Conservation (phyloP, 2,797 vertebrate species). For the Phyllotis vaccarum region DNA sequence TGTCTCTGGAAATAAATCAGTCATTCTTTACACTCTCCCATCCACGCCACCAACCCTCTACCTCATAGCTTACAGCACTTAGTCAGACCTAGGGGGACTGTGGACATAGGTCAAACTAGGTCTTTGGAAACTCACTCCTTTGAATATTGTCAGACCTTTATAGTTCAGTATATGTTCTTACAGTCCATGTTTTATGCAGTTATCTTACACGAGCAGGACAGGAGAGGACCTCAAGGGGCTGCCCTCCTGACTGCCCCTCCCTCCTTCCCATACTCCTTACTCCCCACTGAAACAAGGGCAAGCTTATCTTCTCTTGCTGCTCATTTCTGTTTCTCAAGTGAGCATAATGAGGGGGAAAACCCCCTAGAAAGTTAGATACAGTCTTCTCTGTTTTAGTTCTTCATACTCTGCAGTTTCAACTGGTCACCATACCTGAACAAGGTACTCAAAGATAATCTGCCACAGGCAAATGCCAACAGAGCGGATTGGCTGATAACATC, state of each 20-base stretch:
- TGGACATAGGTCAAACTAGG: not conserved
- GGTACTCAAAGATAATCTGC: slow-evolving; percentile 38
- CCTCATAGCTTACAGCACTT: not conserved
- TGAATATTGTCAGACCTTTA: not conserved
- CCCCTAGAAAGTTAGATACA: slow-evolving; percentile 26
- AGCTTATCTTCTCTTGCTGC: not conserved
- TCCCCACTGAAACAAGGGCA: not conserved
- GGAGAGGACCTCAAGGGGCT: too few species aligned
- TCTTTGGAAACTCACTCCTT: not conserved
- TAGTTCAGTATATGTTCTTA: not conserved
- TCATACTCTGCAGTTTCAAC: slow-evolving; percentile 41
- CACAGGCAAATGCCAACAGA: slow-evolving; percentile 59
- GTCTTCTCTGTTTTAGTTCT: slow-evolving; percentile 53
- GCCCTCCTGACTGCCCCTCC: not conserved
- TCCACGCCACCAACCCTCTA: not conserved
- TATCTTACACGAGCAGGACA: too few species aligned
- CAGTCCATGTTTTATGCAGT: not conserved
- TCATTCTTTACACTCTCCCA: not conserved
- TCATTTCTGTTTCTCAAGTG: slow-evolving; percentile 58
- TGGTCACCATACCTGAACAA: slow-evolving; percentile 30
- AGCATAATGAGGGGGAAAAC: not conserved
- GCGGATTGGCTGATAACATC: slow-evolving; percentile 27
- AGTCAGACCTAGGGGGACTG: not conserved
- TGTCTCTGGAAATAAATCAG: slow-evolving; percentile 20
- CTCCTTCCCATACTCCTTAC: not conserved